Base-by-base conservation (phyloP, 2,113 vertebrate species). In the Zapornia atra region DNA sequence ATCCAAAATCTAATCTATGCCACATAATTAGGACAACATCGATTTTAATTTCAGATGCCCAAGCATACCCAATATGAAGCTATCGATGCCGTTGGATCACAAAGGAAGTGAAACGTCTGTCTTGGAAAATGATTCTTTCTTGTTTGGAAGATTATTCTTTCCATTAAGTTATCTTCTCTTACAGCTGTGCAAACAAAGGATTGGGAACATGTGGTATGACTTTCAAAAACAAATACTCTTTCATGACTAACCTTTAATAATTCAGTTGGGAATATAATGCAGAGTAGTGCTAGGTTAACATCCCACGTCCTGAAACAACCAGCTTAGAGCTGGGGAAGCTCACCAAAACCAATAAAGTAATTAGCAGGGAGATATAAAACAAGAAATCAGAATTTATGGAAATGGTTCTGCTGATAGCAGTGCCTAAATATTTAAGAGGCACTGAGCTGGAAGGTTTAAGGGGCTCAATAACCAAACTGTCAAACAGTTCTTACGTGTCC, bases 121-220 rank as follows among this genome's bases (percentile, higher is more conserved):
- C 83, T 96, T 88, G 61, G 86, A 95, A 96, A 72, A 94, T 15
- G 40, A 53, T 53, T 82, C 12, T 79, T 94, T 91, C 48, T 64
- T 88, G 34, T 81, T 72, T 93, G 78, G 93, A 95, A 94, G 76
- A 77, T 29, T 81, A 5, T 73, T 83, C 65, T 93, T 95, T 81
- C 65, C 54, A 64, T 44, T 61, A 61, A 86, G 69, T 70, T 82
- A 82, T 88, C 86, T 91, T 84, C 77, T 82, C 73, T 95, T 86
- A 88, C 94, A 97, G 94, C 96, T 97, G 92, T 94, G 92, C 92
- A 96, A 96, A 97, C 85, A 97, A 94, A 90, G 80, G 50, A 63
- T 80, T 92, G 28, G 70, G 86, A 92, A 57, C 79, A 84, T 83
- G 91, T 82, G 86, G 86, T 95, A 86, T 73, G 72, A 87, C 76